Evolutionary conservation across 2,113 vertebrate species (phyloP).

Genomic region (Rhinogobius similis): DNA sequence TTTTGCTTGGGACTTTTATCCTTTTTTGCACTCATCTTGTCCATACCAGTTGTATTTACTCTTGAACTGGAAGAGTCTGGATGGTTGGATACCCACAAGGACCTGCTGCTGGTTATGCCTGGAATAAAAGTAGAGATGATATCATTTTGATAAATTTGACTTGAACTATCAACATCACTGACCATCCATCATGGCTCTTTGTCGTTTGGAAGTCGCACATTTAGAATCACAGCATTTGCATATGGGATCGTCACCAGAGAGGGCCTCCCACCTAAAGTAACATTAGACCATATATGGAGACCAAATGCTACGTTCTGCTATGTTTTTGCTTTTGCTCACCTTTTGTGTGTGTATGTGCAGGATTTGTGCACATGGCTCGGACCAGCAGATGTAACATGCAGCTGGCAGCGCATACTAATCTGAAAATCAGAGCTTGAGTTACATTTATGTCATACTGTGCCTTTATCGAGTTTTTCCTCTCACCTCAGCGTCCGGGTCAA

Average conservation of each 20-base stretch:
- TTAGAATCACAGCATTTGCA: constrained; percentile 73
- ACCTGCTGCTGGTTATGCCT: constrained; percentile 58
- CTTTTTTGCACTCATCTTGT: constrained; percentile 19
- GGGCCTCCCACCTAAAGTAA: constrained; percentile 67
- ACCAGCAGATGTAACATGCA: constrained; percentile 53
- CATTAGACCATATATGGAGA: background rate
- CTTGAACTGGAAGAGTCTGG: constrained; percentile 15
- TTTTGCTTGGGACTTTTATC: background rate
- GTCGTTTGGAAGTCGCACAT: constrained; percentile 54
- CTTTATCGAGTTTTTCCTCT: background rate
- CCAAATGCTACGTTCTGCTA: background rate
- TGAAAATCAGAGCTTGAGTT: constrained; percentile 21
- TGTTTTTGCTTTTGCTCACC: constrained; percentile 27
- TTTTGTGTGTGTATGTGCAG: constrained; percentile 63
- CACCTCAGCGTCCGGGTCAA: constrained; percentile 62
- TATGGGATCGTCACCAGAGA: constrained; percentile 63
- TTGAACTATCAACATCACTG: background rate
- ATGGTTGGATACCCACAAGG: constrained; percentile 58
- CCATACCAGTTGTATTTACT: background rate
- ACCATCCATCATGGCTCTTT: constrained; percentile 59
- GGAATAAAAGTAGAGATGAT: background rate
- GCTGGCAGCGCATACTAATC: constrained; percentile 66
- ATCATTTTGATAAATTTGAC: background rate
- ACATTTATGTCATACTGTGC: background rate
- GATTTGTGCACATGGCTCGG: constrained; percentile 64